Conservation (phyloP, 2,113 vertebrate species). For the Baryphthengus martii region DNA sequence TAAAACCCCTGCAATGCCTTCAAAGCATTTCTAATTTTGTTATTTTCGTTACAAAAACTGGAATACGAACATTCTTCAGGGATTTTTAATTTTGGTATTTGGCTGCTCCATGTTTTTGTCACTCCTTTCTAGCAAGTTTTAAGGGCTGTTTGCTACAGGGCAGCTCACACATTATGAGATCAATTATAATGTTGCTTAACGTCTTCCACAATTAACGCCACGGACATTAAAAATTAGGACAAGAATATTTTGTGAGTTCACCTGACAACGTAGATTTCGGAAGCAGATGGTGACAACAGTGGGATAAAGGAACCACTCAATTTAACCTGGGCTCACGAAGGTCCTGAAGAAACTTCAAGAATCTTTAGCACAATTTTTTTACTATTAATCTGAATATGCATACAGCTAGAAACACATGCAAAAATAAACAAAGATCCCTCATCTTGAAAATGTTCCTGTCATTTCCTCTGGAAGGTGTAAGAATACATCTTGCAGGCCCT, state of each 20-base stretch:
- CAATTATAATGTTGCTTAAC: neutral
- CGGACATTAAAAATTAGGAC: neutral
- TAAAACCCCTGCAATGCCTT: neutral
- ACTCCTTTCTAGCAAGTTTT: neutral
- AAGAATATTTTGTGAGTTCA: neutral
- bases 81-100: neutral
- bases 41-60: neutral
- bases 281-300: neutral
- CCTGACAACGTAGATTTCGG: neutral
- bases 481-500: neutral
- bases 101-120: neutral
- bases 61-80: neutral
- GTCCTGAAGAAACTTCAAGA: neutral
- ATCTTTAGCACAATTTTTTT: neutral
- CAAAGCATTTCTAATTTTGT: neutral
- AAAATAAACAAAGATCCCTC: neutral
- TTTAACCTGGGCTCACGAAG: neutral
- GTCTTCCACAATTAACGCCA: neutral
- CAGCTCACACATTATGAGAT: neutral
- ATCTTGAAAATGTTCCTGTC: neutral
- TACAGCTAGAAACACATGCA: neutral
- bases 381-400: neutral
- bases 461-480: neutral
- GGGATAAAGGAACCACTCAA: neutral
- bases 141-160: neutral